Evolutionary conservation across 2,797 vertebrate genomes (phyloP), one percentile per base, ranked within the genome.

Genomic region (Sorex maritimensis): DNA sequence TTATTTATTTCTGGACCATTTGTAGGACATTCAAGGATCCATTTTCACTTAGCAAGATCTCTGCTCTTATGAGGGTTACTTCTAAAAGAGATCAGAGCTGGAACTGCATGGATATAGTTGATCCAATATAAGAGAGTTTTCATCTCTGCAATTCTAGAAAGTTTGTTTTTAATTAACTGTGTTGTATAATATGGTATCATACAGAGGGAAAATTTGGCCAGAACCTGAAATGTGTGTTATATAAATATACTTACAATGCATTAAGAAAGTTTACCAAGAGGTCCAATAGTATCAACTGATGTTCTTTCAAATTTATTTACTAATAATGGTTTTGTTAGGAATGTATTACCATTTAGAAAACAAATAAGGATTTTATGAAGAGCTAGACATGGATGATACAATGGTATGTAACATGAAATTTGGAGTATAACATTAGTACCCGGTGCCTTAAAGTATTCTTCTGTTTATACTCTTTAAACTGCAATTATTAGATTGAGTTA

Each of bases 291-390:
- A 24, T 52, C 15, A 79, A 82, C 3, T 61, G 81, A 15, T 49
- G 49, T 93, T 82, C 44, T 92, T 90, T 75, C 41, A 34, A 85
- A 34, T 41, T 61, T 4, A 82, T 52, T 90, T 63, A 68, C 12
- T 71, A 41, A 61, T 88, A 34, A 44, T 44, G 41, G 55, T 71
- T 52, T 74, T 9, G 15, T 83, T 52, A 88, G 49, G 58, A 81
- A 73, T 71, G 10, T 63, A 68, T 61, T 63, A 68, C 52, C 81
- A 3, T 58, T 90, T 86, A 63, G 91, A 23, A 94, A 93, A 38
- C 11, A 65, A 92, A 38, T 72, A 73, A 46, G 2, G 69, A 41
- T 6, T 2, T 83, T 52, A 55, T 81, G 8, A 73, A 55, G 73
- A 94, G 6, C 63, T 87, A 72, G 10, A 10, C 9, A 49, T 10